phyloP scores from a whole-genome alignment of 2,113 vertebrate genomes.

The Pseudorectes ferrugineus region DNA sequence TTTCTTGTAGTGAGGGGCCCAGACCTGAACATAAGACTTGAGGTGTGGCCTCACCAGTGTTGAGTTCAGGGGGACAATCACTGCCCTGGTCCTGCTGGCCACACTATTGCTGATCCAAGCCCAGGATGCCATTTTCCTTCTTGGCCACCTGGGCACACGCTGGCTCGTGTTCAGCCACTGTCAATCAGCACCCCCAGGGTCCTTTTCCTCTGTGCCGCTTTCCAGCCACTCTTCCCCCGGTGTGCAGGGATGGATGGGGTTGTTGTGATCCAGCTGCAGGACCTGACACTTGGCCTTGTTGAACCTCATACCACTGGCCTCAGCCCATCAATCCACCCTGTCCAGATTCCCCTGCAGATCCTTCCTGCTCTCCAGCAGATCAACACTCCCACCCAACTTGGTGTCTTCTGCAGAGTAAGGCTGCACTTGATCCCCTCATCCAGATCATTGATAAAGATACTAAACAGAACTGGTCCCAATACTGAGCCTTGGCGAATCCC shows the following conservation, averaged over 20 bases:
- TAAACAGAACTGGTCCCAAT: background rate
- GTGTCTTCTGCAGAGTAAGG: background rate
- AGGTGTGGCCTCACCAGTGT: background rate
- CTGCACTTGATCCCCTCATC: background rate
- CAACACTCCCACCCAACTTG: background rate
- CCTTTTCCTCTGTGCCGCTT: background rate
- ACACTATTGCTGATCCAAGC: background rate
- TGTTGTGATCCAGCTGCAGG: background rate
- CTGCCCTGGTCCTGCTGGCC: background rate
- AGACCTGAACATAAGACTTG: background rate
- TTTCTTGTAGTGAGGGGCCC: background rate
- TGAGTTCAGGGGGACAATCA: rapidly evolving
- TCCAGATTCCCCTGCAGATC: background rate
- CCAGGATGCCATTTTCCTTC: rapidly evolving
- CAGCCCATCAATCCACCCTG: background rate
- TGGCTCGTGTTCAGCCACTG: background rate
- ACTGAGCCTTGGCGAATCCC: background rate
- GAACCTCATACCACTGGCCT: background rate
- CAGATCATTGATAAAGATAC: background rate
- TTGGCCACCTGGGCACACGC: rapidly evolving
- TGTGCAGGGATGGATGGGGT: background rate
- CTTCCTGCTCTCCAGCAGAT: background rate
- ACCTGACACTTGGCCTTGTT: background rate
- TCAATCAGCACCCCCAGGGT: background rate
- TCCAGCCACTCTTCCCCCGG: background rate